A percentile compares a stretch with the other conserved stretches of the same genome.
These are phyloP conservation scores for Trissoscelio sp. DNA, from an alignment of 2,888 invertebrate species.

Conservation along the genomic window DNA sequence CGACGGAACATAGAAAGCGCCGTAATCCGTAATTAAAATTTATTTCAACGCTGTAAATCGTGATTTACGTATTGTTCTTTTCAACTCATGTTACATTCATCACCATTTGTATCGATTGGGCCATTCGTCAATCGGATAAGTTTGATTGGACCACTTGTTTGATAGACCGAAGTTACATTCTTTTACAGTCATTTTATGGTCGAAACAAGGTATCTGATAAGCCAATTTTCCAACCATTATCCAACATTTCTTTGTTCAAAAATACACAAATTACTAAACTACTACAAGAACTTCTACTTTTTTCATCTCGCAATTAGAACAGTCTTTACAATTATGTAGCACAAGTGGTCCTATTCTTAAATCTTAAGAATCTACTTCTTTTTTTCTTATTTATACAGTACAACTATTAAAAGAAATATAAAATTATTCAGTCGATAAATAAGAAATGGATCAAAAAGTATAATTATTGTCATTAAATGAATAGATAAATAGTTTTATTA, in stretches of 20 bases:
- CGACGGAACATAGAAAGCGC: conserved; percentile 36
- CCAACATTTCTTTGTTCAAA: conserved; percentile 21
- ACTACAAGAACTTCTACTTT: neutral
- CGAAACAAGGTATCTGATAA: conserved; percentile 44
- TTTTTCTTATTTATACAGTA: no score
- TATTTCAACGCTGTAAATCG: conserved; percentile 57
- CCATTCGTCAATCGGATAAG: conserved; percentile 58
- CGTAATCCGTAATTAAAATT: conserved; percentile 67
- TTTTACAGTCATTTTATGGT: conserved; percentile 15
- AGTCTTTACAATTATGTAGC: neutral
- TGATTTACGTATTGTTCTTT: conserved; percentile 66
- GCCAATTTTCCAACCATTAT: conserved; percentile 29
- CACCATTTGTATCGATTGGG: conserved; percentile 63
- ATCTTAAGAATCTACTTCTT: no score
- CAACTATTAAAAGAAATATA: no score
- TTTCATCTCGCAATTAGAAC: neutral
- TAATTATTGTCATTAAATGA: no score
- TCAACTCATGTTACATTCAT: conserved; percentile 62
- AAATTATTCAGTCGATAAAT: neutral
- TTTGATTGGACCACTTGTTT: conserved; percentile 65
- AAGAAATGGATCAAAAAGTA: neutral
- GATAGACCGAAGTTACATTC: conserved; percentile 35
- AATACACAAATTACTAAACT: conserved; percentile 5
- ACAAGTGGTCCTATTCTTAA: neutral
- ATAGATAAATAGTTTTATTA: neutral